Conservation (phyloP, 2,797 vertebrate genomes). For the Phaenicophaeus curvirostris region DNA sequence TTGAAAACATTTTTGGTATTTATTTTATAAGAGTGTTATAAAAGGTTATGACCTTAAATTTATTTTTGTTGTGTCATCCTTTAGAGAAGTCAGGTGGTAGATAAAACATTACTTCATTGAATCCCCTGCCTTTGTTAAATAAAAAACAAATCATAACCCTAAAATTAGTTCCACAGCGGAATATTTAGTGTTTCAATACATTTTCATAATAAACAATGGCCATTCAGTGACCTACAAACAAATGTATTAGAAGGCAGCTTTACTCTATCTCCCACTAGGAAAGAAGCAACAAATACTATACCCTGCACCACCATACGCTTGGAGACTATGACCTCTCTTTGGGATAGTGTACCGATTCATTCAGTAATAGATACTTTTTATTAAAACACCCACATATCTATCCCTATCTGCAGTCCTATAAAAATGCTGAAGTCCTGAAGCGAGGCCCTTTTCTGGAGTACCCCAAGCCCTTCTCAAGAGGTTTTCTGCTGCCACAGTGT, state of each 20-base stretch:
- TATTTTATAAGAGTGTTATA: not conserved
- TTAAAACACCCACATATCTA: not conserved
- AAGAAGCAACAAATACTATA: not conserved
- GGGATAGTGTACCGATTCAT: not conserved
- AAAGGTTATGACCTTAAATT: not conserved
- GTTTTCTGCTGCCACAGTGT: not conserved
- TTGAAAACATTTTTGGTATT: not conserved
- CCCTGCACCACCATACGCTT: not conserved
- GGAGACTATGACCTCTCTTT: not conserved
- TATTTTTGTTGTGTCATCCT: not conserved
- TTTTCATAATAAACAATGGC: not conserved
- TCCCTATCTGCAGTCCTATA: not conserved
- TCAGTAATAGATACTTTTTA: not conserved
- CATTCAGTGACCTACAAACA: not conserved
- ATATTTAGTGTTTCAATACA: not conserved
- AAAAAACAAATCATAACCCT: not conserved
- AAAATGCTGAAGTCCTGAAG: not conserved
- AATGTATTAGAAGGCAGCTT: not conserved
- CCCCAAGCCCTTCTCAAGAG: not conserved
- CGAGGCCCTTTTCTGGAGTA: not conserved
- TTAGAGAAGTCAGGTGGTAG: not conserved
- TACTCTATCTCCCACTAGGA: not conserved
- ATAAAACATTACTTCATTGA: not conserved
- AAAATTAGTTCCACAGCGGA: not conserved
- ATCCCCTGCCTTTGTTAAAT: not conserved